These are phyloP conservation scores for Amblyjoppa fuscipennis DNA, from an alignment of 2,888 invertebrate genomes.

Conservation along the genomic window DNA sequence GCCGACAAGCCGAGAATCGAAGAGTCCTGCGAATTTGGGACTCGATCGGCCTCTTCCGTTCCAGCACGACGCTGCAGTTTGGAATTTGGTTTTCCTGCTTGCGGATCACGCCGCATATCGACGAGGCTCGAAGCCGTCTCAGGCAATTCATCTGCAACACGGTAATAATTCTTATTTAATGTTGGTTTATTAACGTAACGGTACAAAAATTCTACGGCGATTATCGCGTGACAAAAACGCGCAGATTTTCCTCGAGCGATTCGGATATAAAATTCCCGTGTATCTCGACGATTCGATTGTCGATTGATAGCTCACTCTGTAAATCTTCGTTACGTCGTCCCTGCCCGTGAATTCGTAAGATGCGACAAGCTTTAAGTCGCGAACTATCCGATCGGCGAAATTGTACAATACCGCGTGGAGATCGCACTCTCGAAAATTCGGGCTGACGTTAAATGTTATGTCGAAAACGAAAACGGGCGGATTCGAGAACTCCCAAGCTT, in stretches of 20 bases:
- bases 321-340: conserved; percentile 79
- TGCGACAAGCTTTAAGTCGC: conserved; percentile 78
- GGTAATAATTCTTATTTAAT: conserved; percentile 10
- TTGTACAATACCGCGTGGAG: conserved; percentile 80
- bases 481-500: not conserved
- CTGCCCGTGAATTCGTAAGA: conserved; percentile 77
- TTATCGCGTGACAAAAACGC: conserved; percentile 59
- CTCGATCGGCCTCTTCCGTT: conserved; percentile 24
- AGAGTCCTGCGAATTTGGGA: conserved; percentile 68
- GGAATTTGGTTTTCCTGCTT: conserved; percentile 54
- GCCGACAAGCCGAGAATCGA: conserved; percentile 65
- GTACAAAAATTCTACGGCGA: not conserved
- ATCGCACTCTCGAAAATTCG: conserved; percentile 71
- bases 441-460: conserved; percentile 77
- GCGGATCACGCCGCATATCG: conserved; percentile 61
- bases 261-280: conserved; percentile 81
- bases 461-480: conserved; percentile 77
- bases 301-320: conserved; percentile 82
- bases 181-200: conserved; percentile 30
- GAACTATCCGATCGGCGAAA: conserved; percentile 80
- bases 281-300: conserved; percentile 76
- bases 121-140: conserved; percentile 64
- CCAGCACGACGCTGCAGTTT: conserved; percentile 31
- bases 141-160: conserved; percentile 76
- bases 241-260: conserved; percentile 74